Percentiles rank a stretch among this genome's conserved stretches.
Evolutionary conservation across 2,888 invertebrate genomes (phyloP).

Genomic region (Omphaloscelis lunosa): DNA sequence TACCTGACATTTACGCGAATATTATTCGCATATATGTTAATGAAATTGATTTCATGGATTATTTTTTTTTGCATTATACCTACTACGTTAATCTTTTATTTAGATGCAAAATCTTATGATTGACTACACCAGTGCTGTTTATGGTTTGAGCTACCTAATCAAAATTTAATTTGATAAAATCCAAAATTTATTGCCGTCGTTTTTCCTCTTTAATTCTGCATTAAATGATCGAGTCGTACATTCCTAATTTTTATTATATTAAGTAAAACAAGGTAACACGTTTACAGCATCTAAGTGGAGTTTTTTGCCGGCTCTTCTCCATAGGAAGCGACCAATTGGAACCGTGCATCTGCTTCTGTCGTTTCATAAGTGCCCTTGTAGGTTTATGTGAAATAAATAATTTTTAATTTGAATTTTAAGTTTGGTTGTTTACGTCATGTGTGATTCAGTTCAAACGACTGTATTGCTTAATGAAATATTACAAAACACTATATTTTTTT

Average conservation of each 20-base stretch:
- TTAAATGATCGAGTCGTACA: constrained; percentile 30
- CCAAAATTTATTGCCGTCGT: constrained; percentile 19
- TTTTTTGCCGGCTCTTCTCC: too few species aligned
- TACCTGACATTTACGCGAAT: constrained; percentile 32
- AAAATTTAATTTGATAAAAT: constrained; percentile 5
- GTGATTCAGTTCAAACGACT: constrained; percentile 23
- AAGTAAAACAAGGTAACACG: constrained; percentile 1
- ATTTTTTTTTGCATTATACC: too few species aligned
- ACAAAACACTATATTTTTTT: constrained; percentile 15
- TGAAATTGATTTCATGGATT: constrained; percentile 40
- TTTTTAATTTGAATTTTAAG: too few species aligned
- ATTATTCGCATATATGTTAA: constrained; percentile 16
- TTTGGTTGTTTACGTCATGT: constrained; percentile 59
- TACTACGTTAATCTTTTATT: neutral
- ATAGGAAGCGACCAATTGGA: too few species aligned
- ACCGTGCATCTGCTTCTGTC: too few species aligned
- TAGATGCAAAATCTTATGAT: neutral
- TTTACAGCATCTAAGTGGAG: constrained; percentile 25
- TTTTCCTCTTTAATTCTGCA: constrained; percentile 23
- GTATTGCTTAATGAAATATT: constrained; percentile 59
- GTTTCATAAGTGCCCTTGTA: too few species aligned
- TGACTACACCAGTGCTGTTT: neutral
- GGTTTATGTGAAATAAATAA: too few species aligned
- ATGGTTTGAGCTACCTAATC: neutral
- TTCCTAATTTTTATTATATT: constrained; percentile 31